These are phyloP conservation scores for Tympanuchus pallidicinctus DNA, from an alignment of 2,113 vertebrate species.

Conservation along the genomic window DNA sequence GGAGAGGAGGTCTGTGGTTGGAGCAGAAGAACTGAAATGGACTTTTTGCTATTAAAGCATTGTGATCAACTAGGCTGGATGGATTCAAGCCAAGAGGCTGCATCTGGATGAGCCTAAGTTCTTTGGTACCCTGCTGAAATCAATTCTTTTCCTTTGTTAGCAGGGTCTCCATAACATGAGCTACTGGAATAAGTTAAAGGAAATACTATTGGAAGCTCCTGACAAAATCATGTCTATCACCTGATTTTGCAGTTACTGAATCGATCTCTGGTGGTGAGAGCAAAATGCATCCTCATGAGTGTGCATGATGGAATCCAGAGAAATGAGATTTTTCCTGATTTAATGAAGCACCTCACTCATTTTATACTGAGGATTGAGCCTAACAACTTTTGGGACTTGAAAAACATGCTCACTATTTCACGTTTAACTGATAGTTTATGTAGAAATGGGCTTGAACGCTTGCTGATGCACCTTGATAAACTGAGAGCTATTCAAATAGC, in stretches of 20 bases:
- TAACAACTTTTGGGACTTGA: neutral
- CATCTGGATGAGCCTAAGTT: neutral
- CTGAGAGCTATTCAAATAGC: neutral
- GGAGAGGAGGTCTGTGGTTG: neutral
- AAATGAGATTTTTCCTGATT: neutral
- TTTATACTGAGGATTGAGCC: neutral
- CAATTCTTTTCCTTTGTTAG: neutral
- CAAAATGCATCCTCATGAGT: neutral
- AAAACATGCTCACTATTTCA: neutral
- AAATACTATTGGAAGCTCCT: neutral
- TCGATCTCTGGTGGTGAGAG: neutral
- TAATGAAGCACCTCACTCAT: accelerated
- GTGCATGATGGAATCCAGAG: neutral
- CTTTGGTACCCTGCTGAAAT: neutral
- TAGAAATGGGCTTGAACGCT: neutral
- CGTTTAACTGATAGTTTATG: neutral
- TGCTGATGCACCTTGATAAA: neutral
- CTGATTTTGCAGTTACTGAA: neutral
- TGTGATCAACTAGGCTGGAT: neutral
- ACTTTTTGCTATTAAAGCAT: neutral
- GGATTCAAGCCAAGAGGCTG: neutral
- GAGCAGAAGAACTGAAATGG: neutral
- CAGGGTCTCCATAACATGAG: neutral
- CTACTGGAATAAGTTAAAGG: neutral
- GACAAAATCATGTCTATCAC: neutral